Conservation (phyloP, 2,113 vertebrate genomes). For the Naja naja region DNA sequence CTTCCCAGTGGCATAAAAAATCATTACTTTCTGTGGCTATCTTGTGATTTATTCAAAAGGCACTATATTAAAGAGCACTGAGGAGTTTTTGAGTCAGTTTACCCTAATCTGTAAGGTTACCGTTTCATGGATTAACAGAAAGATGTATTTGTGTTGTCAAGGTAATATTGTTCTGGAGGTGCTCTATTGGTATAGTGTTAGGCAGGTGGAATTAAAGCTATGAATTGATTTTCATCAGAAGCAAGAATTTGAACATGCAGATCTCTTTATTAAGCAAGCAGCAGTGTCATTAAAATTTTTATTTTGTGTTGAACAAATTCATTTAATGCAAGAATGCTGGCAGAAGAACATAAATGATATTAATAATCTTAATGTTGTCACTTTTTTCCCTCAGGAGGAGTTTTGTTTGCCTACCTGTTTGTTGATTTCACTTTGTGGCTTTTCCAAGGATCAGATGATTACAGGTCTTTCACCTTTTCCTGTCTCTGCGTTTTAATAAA, state of each 20-base stretch:
- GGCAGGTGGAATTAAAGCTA: slow-evolving; percentile 59
- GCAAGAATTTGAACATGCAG: slow-evolving; percentile 46
- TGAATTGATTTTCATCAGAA: slow-evolving; percentile 58
- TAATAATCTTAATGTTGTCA: slow-evolving; percentile 37
- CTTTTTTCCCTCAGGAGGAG: slow-evolving; percentile 42
- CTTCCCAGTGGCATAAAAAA: slow-evolving; percentile 38
- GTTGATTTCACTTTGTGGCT: slow-evolving; percentile 36
- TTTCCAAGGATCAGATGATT: slow-evolving; percentile 1
- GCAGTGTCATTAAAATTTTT: slow-evolving; percentile 47
- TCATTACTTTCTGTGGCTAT: slow-evolving; percentile 45
- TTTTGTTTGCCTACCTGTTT: slow-evolving; percentile 35
- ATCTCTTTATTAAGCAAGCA: slow-evolving; percentile 59
- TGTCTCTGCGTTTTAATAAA: slow-evolving; percentile 14
- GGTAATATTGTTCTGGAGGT: slow-evolving; percentile 57
- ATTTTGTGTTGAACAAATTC: slow-evolving; percentile 56
- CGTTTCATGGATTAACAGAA: slow-evolving; percentile 67
- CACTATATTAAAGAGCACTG: slow-evolving; percentile 24
- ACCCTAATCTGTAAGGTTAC: slow-evolving; percentile 61
- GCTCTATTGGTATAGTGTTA: slow-evolving; percentile 50
- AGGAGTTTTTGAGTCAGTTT: slow-evolving; percentile 58
- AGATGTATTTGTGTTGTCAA: slow-evolving; percentile 65
- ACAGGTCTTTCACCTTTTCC: background rate
- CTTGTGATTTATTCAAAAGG: slow-evolving; percentile 65
- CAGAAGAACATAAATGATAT: slow-evolving; percentile 45
- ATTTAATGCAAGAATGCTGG: slow-evolving; percentile 46